Base-by-base conservation (phyloP, 2,797 vertebrate genomes). In the Tangara arthus region DNA sequence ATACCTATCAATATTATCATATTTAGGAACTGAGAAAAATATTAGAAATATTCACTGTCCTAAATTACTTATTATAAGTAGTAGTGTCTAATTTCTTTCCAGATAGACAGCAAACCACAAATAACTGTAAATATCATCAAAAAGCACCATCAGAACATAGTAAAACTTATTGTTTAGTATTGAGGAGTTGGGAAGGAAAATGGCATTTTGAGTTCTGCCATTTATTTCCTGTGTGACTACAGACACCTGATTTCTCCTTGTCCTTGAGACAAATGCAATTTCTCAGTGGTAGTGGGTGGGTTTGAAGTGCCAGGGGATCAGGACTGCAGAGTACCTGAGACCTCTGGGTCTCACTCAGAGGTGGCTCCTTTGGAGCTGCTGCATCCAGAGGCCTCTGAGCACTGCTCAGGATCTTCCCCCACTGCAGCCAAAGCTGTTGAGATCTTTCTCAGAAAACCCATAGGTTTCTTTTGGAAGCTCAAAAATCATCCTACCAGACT, bases 1-100 rank as follows among this genome's bases (percentile, higher is more conserved):
- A 46, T 52, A 46, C 68, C 60, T 60, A 85, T 81, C 89, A 94
- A 82, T 46, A 65, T 52, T n/a, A 15, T 72, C 89, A 77, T 91
- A 93, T 95, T 91, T 94, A 95, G 70, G 70, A 91, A 79, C 13
- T 71, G 52, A 56, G 44, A 16, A 94, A 79, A 73, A 77, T 77
- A 77, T 53, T 93, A 76, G 64, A 95, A 94, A 84, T 49, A 64
- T 76, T 88, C 89, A 73, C 56, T 77, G n/a, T 37, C 56, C 12
- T 93, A 87, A 93, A 88, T 44, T 87, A 22, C 37, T 84, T 80
- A 72, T 93, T 86, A 89, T 73, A 77, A 53, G 77, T 34, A 82
- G 11, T 16, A 89, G 26, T 53, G 44, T 46, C 22, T 42, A 66
- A 20, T 94, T 93, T 76, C 64, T 95, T 90, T 92, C 83, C 77